Evolutionary conservation across 2,113 vertebrate species (phyloP), one percentile per base, ranked within the genome.

Genomic region (Etheostoma spectabile): DNA sequence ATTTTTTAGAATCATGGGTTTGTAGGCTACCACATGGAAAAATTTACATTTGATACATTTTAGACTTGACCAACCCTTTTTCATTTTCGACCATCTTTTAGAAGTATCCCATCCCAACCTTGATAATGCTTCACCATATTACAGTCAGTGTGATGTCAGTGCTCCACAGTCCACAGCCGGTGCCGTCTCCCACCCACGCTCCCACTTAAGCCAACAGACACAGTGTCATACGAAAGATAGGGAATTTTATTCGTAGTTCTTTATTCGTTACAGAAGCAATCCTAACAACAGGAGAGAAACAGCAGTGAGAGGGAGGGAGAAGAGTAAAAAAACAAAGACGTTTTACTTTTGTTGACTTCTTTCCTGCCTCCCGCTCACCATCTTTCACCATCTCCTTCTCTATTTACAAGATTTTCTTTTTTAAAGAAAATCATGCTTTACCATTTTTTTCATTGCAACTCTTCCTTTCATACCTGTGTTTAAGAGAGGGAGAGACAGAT

Each of bases 161-260:
- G 70, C 38, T 78, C 21, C 61, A 46, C 57, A 35, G 62, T 60
- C 80, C 53, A 19, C 49, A 2, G 6, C 21, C 45, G 59, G 30
- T n/a, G 27, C 77, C 30, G 13, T 53, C 76, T 59, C 68, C 59
- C 73, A 62, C 68, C 59, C 53, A 70, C 2, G 1, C 30, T 16
- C 73, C 57, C 68, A 90, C 74, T 90, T 30, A 92, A 83, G 87
- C 77, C 84, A 91, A 66, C 64, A 89, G 85, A 93, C 81, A 89
- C 90, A 62, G 53, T 53, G 56, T 82, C 15, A 61, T 94, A 94
- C 79, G 56, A 94, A 94, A 94, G 74, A 86, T 77, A 75, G 55
- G 80, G 51, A 52, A 65, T 91, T 94, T 94, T 94, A 94, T 94
- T 94, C 83, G 59, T 88, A 83, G 76, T 88, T 90, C 84, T 92